phyloP scores from a whole-genome alignment of 1,140 invertebrate genomes.

The Cephus cinctus region DNA sequence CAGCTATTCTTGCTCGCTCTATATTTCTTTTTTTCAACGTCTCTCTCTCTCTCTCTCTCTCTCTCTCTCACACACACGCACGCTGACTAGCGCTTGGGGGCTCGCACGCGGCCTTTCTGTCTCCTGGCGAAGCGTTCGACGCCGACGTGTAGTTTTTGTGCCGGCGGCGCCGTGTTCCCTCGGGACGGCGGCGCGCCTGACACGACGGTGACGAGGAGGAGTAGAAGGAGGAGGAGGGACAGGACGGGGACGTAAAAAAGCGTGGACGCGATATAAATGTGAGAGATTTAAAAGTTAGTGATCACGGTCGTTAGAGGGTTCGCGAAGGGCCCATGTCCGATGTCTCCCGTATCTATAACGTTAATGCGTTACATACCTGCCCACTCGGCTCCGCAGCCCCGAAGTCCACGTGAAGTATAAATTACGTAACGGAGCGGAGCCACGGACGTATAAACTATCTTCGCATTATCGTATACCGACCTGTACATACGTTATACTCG shows the following conservation, averaged over 20 bases:
- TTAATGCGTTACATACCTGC: conserved; percentile 36
- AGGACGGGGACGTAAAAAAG: too few relatives aligned
- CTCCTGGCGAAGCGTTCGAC: too few relatives aligned
- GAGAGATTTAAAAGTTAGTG: conserved; percentile 27
- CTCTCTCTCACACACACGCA: too few relatives aligned
- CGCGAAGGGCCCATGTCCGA: conserved; percentile 25
- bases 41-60: too few relatives aligned
- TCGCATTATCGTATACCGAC: conserved; percentile 32
- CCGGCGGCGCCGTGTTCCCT: too few relatives aligned
- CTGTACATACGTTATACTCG: conserved; percentile 27
- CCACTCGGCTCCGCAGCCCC: neutral
- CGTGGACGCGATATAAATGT: conserved; percentile 27
- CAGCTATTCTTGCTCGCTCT: too few relatives aligned
- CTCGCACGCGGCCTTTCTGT: too few relatives aligned
- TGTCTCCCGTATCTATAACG: conserved; percentile 37
- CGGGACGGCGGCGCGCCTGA: too few relatives aligned
- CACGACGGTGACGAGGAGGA: neutral
- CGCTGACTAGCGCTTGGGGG: too few relatives aligned
- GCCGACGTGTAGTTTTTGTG: too few relatives aligned
- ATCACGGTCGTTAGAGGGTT: conserved; percentile 28
- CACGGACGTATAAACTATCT: neutral
- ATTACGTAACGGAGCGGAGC: conserved; percentile 13
- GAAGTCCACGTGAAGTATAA: conserved; percentile 28
- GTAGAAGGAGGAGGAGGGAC: too few relatives aligned
- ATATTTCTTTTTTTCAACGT: too few relatives aligned